Evolutionary conservation across 1,140 invertebrate genomes (phyloP), one percentile per base, ranked within the genome.

Genomic region (Psix sp.): DNA sequence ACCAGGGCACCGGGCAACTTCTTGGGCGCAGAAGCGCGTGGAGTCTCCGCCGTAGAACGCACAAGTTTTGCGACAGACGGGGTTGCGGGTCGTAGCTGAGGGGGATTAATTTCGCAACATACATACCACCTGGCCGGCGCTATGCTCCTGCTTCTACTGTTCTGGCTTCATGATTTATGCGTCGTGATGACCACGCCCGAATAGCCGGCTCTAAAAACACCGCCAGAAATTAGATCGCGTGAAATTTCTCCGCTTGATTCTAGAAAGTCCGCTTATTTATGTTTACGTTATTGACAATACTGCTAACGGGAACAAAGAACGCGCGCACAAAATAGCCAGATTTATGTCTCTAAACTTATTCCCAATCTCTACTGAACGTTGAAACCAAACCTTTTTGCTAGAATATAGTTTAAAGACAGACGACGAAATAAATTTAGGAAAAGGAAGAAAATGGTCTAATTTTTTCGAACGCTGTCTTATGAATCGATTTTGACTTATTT

Each of bases 81-180:
- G 56, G 36, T 62, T 33, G 57, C 18, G 38, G 40, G 54, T 38
- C 24, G 66, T 45, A 29, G 42, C 67, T 31, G 43, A 54, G 29
- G 68, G 68, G 74, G 71, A 79, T 77, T 77, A 71, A 76, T 81
- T 76, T 80, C 59, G 57, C 68, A 78, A 74, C 68, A 74, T 66
- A 62, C 51, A 68, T 72, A 70, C 72, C 67, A 67, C 57, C 60
- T 65, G 68, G 35, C 54, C 24, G 29, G 16, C 26, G 18, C 10
- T 43, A 6, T 60, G 38, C 35, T 26, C 42, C 57, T 52, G 35
- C 43, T 26, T 15, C 17, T 21, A 29, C 57, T 56, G 35, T 52
- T 31, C 42, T 11, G 42, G 20, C 49, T 39, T 54, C 52, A 24
- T 81, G 78, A 82, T 82, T 83, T 76, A 80, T 81, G 57, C 20